These are phyloP conservation scores for Noctua janthina DNA, from an alignment of 2,888 invertebrate species.

Conservation along the genomic window DNA sequence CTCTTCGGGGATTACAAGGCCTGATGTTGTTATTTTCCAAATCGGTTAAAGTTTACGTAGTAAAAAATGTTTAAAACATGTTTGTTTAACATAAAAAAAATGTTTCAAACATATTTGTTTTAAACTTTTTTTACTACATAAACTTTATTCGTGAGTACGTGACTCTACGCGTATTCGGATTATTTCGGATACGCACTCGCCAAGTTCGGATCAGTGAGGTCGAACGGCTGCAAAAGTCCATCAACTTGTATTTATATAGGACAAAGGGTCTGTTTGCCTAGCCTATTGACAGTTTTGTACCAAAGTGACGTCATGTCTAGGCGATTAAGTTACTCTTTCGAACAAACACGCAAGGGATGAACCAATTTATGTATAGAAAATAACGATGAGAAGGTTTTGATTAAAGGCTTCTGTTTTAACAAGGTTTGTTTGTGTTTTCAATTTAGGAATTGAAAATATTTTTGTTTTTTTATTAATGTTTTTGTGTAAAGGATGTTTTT, in stretches of 20 bases:
- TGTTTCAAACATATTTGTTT: background rate
- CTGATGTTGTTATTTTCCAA: background rate
- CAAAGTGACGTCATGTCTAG: conserved; percentile 49
- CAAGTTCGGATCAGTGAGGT: conserved; percentile 42
- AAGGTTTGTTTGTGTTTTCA: conserved; percentile 24
- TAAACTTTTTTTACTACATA: too few relatives aligned
- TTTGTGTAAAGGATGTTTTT: background rate
- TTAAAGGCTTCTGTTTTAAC: conserved; percentile 29
- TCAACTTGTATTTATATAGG: conserved; percentile 67
- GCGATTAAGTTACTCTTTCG: conserved; percentile 56
- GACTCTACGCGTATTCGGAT: background rate
- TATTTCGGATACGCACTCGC: conserved; percentile 16
- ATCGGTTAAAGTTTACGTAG: background rate
- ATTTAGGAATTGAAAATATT: background rate
- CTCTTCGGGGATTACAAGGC: background rate
- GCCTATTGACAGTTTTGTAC: conserved; percentile 58
- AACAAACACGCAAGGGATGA: conserved; percentile 33
- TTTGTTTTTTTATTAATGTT: background rate
- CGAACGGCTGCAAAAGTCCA: conserved; percentile 57
- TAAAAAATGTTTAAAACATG: background rate
- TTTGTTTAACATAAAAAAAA: background rate
- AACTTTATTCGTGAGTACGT: background rate
- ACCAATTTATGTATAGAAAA: conserved; percentile 35
- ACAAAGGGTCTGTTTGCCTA: conserved; percentile 66
- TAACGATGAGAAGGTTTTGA: conserved; percentile 24